phyloP scores from a whole-genome alignment of 2,797 vertebrate species.

The Acestrorhynchus altus region DNA sequence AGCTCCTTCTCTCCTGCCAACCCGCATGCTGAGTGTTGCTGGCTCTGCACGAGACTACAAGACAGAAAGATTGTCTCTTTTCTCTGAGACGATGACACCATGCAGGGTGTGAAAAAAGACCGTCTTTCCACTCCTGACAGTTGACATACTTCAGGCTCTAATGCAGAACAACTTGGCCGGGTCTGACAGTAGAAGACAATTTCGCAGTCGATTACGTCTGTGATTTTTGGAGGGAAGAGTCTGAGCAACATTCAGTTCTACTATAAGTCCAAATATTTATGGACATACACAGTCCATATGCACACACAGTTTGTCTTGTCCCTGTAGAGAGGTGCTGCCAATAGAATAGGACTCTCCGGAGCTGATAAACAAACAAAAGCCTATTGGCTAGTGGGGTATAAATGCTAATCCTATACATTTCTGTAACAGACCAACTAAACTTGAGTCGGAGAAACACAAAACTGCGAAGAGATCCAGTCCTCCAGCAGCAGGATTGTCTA shows the following conservation, averaged over 20 bases:
- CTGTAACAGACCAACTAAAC: no score
- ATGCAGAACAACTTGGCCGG: not conserved
- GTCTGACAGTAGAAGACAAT: conserved; percentile 17
- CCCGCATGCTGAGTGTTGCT: conserved; percentile 26
- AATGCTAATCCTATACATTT: no score
- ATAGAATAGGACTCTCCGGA: no score
- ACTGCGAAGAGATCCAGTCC: no score
- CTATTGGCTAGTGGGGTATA: no score
- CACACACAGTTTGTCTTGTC: no score
- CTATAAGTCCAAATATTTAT: no score
- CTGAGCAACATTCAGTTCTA: not conserved
- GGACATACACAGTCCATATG: no score
- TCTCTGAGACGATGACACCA: conserved; percentile 36
- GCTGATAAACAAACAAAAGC: no score
- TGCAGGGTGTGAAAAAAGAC: conserved; percentile 30
- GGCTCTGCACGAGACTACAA: conserved; percentile 36
- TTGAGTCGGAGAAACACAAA: no score
- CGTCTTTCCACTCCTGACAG: conserved; percentile 28
- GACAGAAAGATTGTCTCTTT: conserved; percentile 41
- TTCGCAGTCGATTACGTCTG: not conserved
- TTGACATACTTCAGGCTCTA: conserved; percentile 17
- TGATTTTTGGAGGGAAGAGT: not conserved
- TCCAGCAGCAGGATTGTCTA: no score
- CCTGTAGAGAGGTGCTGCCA: no score
- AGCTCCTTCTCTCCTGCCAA: conserved; percentile 33